Conservation (phyloP, 2,113 vertebrate genomes). For the Hirundichthys speculiger region DNA sequence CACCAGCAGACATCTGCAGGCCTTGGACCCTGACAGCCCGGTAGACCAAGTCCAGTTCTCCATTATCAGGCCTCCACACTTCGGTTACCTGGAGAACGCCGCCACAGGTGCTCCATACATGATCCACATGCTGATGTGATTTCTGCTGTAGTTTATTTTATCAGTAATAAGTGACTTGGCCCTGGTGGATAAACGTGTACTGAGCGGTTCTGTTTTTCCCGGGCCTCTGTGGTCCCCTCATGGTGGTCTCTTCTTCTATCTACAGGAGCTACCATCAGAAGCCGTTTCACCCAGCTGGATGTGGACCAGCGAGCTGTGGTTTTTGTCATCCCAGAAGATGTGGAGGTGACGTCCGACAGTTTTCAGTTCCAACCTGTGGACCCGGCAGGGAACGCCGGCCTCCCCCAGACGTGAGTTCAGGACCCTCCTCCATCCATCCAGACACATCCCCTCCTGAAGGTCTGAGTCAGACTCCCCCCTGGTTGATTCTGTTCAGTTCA, state of each 20-base stretch:
- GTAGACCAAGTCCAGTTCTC: conserved; percentile 71
- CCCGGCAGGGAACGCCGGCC: conserved; percentile 70
- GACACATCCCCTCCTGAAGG: not conserved
- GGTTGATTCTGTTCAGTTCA: too few species aligned
- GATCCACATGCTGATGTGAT: not conserved
- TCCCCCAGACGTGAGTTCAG: conserved; percentile 72
- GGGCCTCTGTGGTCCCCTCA: too few species aligned
- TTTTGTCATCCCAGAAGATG: conserved; percentile 69
- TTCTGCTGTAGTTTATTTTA: too few species aligned
- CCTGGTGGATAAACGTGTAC: too few species aligned
- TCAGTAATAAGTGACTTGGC: too few species aligned
- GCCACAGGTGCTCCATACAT: conserved; percentile 51
- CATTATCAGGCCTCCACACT: conserved; percentile 67
- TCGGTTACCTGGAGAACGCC: conserved; percentile 77
- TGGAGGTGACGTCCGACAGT: conserved; percentile 74
- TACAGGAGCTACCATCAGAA: conserved; percentile 75
- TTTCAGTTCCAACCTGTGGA: conserved; percentile 79
- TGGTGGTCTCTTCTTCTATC: too few species aligned
- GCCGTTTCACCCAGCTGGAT: conserved; percentile 75
- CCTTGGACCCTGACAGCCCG: conserved; percentile 64
- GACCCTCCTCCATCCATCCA: not conserved
- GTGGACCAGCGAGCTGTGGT: conserved; percentile 71
- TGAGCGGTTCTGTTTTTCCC: too few species aligned
- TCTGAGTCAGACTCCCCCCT: not conserved
- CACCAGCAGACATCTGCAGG: conserved; percentile 67